A percentile compares a stretch with the other conserved stretches of the same genome.
Evolutionary conservation across 2,113 vertebrate species (phyloP).

Genomic region (Elanus axillaris): DNA sequence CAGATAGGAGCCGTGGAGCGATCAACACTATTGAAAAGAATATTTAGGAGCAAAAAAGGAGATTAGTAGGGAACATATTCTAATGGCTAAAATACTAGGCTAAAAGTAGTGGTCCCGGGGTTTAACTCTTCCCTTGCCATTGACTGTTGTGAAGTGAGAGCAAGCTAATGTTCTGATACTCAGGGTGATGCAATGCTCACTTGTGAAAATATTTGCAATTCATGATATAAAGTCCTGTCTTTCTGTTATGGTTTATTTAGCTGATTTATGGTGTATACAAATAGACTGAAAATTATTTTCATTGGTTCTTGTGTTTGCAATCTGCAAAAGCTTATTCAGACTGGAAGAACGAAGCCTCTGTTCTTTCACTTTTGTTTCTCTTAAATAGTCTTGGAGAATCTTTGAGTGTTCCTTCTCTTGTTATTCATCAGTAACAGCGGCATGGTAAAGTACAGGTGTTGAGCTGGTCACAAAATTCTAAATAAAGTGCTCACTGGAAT

Average conservation of each 20-base stretch:
- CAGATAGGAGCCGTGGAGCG: conserved; percentile 34
- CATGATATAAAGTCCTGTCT: not conserved
- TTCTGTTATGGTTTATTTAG: conserved; percentile 15
- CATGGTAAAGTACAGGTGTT: not conserved
- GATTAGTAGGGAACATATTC: not conserved
- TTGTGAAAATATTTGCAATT: not conserved
- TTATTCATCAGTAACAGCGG: not conserved
- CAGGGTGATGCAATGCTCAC: not conserved
- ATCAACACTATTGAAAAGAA: conserved; percentile 33
- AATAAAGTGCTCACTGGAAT: not conserved
- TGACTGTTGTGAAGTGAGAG: not conserved
- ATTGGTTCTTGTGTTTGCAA: not conserved
- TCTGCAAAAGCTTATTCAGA: not conserved
- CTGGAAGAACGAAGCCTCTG: not conserved
- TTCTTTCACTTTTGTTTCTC: not conserved
- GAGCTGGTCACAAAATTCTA: not conserved
- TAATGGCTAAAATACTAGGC: not conserved
- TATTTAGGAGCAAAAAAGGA: not conserved
- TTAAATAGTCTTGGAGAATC: not conserved
- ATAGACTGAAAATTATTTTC: not conserved
- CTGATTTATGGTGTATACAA: not conserved
- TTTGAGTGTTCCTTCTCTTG: not conserved
- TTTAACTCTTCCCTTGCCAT: not conserved
- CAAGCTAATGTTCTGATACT: not conserved
- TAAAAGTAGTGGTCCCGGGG: not conserved